Base-by-base conservation (phyloP, 2,113 vertebrate species). In the Tor tambroides region DNA sequence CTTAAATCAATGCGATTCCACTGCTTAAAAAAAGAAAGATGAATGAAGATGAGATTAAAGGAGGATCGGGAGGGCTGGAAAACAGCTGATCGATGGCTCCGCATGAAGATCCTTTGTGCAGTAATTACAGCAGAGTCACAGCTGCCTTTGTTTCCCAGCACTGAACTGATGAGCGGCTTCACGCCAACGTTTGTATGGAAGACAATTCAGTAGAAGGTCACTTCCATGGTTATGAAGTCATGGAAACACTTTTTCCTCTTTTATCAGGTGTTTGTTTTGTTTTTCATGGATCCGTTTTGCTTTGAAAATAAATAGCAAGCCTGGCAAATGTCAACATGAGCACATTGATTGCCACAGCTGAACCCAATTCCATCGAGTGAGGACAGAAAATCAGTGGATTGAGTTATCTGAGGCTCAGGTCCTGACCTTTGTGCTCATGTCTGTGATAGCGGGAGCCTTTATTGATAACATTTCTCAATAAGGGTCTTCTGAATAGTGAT, bases 161-260 rank as follows among this genome's bases (percentile, higher is more conserved):
- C 91, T 91, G 91, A 80, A 93, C 93, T 92, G 91, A 94, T 93
- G 91, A 93, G 91, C 92, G 82, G n/a, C 38, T 67, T 71, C n/a
- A 88, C 88, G 86, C 91, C 91, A 54, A 72, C n/a, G 12, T 28
- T 61, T 54, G 21, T 78, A 86, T 88, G 88, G 88, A 89, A 91
- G 85, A 75, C 79, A 59, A 83, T 54, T 7, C 87, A 63, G 59
- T 71, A 87, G 92, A 94, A 93, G 93, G 94, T 95, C 93, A 92
- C 86, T 85, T 86, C 61, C 89, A 87, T 75, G 79, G 85, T 91
- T 91, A 91, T 88, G 86, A 88, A 92, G 89, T 81, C 56, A 88
- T 82, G 84, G 90, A 69, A 84, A 84, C 82, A 84, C 46, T 86
- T 74, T 43, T 17, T n/a, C 76, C 71, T 87, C 17, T 84, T 86